Percentiles rank a stretch among this genome's conserved stretches.
These are phyloP conservation scores for Darevskia nairensis DNA, from an alignment of 2,797 vertebrate species.

Conservation along the genomic window DNA sequence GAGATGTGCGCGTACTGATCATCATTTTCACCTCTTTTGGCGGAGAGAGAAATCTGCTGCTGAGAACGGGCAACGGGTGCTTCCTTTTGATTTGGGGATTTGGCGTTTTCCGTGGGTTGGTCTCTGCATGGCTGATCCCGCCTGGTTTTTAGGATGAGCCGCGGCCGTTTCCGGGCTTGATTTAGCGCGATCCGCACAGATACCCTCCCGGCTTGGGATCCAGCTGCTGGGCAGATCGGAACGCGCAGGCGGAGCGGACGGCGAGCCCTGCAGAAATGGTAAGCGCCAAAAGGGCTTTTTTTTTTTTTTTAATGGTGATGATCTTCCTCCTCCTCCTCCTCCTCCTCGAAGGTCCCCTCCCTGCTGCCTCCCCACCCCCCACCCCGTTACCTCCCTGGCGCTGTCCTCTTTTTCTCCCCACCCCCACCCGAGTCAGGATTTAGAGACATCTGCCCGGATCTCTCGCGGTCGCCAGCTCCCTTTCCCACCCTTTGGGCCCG, in stretches of 20 bases:
- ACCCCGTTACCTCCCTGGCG: neutral
- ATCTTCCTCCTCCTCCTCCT: too few relatives aligned
- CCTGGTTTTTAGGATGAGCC: slow-evolving; percentile 67
- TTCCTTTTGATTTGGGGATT: slow-evolving; percentile 45
- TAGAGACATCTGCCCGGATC: slow-evolving; percentile 9
- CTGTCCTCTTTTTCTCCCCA: neutral
- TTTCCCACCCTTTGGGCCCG: slow-evolving; percentile 9
- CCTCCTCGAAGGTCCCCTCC: neutral
- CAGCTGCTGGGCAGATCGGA: neutral
- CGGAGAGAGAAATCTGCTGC: slow-evolving; percentile 48
- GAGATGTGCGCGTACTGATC: slow-evolving; percentile 20
- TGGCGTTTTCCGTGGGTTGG: slow-evolving; percentile 56
- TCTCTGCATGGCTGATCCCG: slow-evolving; percentile 51
- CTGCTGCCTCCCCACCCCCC: neutral
- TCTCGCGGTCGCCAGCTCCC: slow-evolving; percentile 5
- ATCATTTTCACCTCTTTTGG: slow-evolving; percentile 55
- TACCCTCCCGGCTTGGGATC: slow-evolving; percentile 19
- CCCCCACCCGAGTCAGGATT: slow-evolving; percentile 4
- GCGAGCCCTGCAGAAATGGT: slow-evolving; percentile 1
- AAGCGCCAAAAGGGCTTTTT: neutral
- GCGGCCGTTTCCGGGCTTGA: slow-evolving; percentile 28
- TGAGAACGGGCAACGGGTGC: neutral
- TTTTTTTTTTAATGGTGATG: neutral
- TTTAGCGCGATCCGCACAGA: slow-evolving; percentile 14
- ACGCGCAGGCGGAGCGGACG: neutral